Percentiles rank a stretch among this genome's conserved stretches.
Evolutionary conservation across 2,888 invertebrate species (phyloP).

Genomic region (Siphlonurus alternatus): DNA sequence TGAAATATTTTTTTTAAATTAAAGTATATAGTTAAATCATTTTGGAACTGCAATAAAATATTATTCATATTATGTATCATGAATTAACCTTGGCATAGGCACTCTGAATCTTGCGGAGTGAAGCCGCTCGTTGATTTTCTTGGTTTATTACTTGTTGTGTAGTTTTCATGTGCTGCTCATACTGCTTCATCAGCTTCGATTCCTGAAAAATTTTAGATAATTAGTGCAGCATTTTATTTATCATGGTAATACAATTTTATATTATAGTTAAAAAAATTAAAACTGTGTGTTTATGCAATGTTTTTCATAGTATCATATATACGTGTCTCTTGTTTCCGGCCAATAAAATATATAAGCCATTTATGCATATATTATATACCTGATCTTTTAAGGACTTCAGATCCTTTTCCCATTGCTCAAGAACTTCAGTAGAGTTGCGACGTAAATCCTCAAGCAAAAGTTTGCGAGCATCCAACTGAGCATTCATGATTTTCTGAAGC

Average conservation of each 20-base stretch:
- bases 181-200: neutral
- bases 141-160: neutral
- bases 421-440: neutral
- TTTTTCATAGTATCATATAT: too few species aligned
- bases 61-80: too few species aligned
- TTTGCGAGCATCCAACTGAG: neutral
- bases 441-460: neutral
- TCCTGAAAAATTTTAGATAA: neutral
- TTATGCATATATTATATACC: too few species aligned
- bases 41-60: too few species aligned
- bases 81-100: neutral
- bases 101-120: neutral
- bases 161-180: neutral
- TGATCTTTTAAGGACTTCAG: neutral
- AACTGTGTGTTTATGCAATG: too few species aligned
- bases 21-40: too few species aligned
- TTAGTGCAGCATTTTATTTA: too few species aligned
- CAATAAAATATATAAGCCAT: too few species aligned
- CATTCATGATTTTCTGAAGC: neutral
- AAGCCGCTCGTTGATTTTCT: neutral
- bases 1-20: too few species aligned
- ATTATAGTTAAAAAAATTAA: too few species aligned
- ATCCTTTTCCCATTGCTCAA: neutral
- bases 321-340: too few species aligned
- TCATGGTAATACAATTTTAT: too few species aligned